phyloP scores from a whole-genome alignment of 1,140 invertebrate genomes.

The Meloidogyne floridensis region DNA sequence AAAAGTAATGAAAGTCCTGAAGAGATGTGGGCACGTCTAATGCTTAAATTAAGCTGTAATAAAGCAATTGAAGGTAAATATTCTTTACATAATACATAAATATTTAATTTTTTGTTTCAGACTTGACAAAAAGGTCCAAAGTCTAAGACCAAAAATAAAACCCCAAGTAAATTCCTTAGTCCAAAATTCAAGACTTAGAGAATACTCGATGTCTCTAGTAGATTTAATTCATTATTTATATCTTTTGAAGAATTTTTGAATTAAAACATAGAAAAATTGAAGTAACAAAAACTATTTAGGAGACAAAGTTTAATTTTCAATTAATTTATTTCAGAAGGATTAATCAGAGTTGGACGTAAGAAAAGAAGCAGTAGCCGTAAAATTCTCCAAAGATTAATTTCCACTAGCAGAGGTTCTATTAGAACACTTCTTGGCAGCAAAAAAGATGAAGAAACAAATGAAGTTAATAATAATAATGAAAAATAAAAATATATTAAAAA shows the following conservation, averaged over 20 bases:
- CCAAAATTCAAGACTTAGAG: no score
- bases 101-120: no score
- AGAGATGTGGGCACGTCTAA: slow-evolving; percentile 25
- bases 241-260: no score
- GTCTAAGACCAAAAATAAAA: no score
- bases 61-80: slow-evolving; percentile 22
- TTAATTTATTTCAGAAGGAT: slow-evolving; percentile 9
- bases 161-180: no score
- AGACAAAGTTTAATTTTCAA: neutral
- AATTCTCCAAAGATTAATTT: slow-evolving; percentile 16
- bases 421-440: neutral
- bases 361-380: slow-evolving; percentile 22
- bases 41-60: slow-evolving; percentile 26
- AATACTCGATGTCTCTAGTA: no score
- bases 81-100: no score
- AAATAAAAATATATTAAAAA: neutral
- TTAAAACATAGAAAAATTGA: no score
- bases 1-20: slow-evolving; percentile 14
- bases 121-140: no score
- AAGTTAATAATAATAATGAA: neutral
- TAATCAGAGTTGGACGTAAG: slow-evolving; percentile 9
- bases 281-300: no score
- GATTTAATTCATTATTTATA: no score
- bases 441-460: neutral
- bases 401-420: slow-evolving; percentile 19